Evolutionary conservation across 1,140 invertebrate genomes (phyloP), one percentile per base, ranked within the genome.

Genomic region (Aphis gossypii): DNA sequence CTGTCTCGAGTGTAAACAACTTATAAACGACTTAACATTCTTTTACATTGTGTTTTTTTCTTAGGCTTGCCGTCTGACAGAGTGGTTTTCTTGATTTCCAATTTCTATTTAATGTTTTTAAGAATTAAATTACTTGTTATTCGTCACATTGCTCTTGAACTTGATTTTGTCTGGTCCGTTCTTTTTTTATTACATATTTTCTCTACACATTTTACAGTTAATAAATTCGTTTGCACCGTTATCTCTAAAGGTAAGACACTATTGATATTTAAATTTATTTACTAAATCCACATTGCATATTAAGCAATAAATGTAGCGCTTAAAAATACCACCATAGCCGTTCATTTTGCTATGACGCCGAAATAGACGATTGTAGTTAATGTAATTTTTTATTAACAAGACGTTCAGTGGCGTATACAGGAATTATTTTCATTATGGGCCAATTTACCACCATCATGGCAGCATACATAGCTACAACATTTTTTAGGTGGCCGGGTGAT

Each of bases 241-340:
- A 90, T 90, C 25, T 89, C 48, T 21, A 18, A 54, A 90, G 56
- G 89, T 90, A 90, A 90, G 89, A 68, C 41, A 44, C 14, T 46
- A 23, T 41, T 44, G 38, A 7, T 90, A 68, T 41, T 23, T 60
- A 44, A 23, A 41, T 56, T 2, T 21, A 90, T 90, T 68, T 90
- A n/a, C 14, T 60, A 21, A 8, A 21, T 46, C 44, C 38, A n/a
- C 21, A 44, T 68, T 68, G 3, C 14, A 3, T 18, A 68, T 44
- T 54, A 46, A 51, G 8, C 18, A 56, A 89, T 56, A 51, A 56
- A 89, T 51, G 88, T 56, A 51, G 51, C 51, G 20, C 44, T 89
- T 38, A 14, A 56, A 89, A 89, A 51, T 38, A 9, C 88, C 88
- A 35, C 51, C 48, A 89, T 89, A 89, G 88, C 35, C 21, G 20